phyloP scores from a whole-genome alignment of 2,113 vertebrate genomes.

The Turnix velox region DNA sequence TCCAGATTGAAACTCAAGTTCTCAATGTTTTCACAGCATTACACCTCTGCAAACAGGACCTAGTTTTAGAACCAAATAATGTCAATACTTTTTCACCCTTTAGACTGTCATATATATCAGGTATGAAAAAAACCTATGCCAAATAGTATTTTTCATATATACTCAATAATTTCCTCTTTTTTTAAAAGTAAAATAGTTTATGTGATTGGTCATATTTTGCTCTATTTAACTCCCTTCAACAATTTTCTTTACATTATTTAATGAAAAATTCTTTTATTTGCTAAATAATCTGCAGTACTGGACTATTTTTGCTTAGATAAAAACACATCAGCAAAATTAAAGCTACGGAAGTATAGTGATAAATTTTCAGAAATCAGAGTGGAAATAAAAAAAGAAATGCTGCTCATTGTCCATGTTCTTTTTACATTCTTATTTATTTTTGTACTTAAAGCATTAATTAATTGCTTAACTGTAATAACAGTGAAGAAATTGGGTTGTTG shows the following conservation, averaged over 20 bases:
- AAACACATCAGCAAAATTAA: neutral
- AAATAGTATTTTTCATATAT: neutral
- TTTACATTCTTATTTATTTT: neutral
- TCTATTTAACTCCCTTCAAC: neutral
- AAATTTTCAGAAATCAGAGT: neutral
- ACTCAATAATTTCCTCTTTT: neutral
- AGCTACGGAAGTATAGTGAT: neutral
- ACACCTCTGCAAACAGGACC: neutral
- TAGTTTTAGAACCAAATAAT: neutral
- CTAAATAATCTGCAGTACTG: neutral
- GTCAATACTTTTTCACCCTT: neutral
- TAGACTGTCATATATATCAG: neutral
- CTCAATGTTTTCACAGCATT: neutral
- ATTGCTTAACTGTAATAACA: neutral
- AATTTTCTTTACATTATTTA: slow-evolving; percentile 7
- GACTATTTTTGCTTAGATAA: neutral
- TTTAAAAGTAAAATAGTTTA: neutral
- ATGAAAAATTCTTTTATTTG: too few species aligned
- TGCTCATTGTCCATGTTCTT: neutral
- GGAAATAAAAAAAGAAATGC: neutral
- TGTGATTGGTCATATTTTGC: neutral
- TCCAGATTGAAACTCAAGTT: neutral
- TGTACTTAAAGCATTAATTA: neutral
- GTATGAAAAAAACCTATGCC: neutral
- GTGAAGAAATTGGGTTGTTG: neutral